phyloP scores from a whole-genome alignment of 2,113 vertebrate genomes.

The Eurypyga helias region DNA sequence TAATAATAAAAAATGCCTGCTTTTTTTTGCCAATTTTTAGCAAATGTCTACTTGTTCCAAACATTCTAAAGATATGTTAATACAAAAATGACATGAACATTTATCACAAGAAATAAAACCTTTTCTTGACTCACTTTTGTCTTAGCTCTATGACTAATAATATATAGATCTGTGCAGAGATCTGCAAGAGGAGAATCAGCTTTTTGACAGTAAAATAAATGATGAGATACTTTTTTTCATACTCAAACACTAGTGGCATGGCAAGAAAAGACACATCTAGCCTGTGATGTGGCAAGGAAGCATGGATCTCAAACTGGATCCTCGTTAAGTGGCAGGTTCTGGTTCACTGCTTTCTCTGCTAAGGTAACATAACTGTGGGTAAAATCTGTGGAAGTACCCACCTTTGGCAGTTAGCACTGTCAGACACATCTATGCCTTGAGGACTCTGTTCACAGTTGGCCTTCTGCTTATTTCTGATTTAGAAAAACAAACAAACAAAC shows the following conservation, averaged over 20 bases:
- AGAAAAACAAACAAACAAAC: conserved; percentile 32
- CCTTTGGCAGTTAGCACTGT: neutral
- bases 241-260: neutral
- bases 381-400: neutral
- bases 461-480: conserved; percentile 36
- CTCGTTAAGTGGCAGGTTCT: neutral
- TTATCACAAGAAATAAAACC: neutral
- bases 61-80: neutral
- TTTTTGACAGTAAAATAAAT: neutral
- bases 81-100: neutral
- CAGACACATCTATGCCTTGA: neutral
- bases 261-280: neutral
- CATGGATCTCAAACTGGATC: neutral
- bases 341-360: neutral
- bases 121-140: neutral
- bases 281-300: neutral
- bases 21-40: neutral
- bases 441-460: neutral
- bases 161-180: neutral
- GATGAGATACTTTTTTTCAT: neutral
- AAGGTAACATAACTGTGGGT: neutral
- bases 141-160: neutral
- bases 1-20: neutral
- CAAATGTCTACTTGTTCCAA: neutral
- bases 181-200: neutral